phyloP scores from a whole-genome alignment of 2,797 vertebrate species.

The Arrhamphus sclerolepis region DNA sequence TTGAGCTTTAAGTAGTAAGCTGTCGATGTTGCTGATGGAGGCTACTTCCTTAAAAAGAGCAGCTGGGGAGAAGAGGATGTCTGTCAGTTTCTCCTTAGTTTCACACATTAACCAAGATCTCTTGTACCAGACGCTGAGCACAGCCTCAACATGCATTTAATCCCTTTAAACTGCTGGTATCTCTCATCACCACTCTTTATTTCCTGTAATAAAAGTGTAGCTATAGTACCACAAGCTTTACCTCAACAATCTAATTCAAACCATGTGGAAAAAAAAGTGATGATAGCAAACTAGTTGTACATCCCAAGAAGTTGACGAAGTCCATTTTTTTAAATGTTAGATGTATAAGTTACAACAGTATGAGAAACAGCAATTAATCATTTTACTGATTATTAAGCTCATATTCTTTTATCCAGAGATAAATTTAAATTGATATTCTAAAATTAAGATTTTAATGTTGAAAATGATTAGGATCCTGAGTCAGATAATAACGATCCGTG shows the following conservation, averaged over 20 bases:
- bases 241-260: conserved; percentile 8
- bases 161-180: conserved; percentile 17
- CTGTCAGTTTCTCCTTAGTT: conserved; percentile 12
- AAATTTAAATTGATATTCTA: conserved; percentile 31
- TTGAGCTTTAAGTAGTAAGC: conserved; percentile 12
- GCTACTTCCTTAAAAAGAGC: conserved; percentile 11
- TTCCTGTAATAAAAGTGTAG: conserved; percentile 1
- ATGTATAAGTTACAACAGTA: too few species aligned
- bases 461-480: conserved; percentile 45
- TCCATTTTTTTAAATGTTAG: too few species aligned
- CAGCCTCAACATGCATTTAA: conserved; percentile 22
- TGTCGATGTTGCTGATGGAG: conserved; percentile 11
- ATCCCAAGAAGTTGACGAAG: neutral
- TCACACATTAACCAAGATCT: conserved; percentile 21
- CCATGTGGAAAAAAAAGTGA: conserved; percentile 1
- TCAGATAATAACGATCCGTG: conserved; percentile 28
- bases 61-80: neutral
- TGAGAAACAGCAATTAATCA: neutral
- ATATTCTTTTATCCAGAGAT: conserved; percentile 9
- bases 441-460: conserved; percentile 25
- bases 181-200: conserved; percentile 22
- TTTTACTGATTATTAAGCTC: conserved; percentile 8
- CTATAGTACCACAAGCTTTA: conserved; percentile 20
- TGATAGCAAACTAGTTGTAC: neutral
- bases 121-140: conserved; percentile 26